phyloP scores from a whole-genome alignment of 1,140 invertebrate species.

The Drosophila santomea region DNA sequence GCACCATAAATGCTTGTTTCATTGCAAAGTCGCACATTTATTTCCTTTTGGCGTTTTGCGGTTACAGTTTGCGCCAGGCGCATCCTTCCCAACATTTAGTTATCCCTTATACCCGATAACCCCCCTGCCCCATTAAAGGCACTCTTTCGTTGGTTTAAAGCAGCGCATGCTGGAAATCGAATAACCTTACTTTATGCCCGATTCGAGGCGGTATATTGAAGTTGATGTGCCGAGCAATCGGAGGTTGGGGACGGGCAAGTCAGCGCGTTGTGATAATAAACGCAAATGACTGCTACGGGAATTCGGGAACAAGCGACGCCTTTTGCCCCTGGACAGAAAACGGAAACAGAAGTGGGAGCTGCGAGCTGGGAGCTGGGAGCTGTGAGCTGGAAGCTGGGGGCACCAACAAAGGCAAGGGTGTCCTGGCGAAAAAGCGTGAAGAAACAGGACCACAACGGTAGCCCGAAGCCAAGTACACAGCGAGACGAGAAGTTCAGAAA shows the following conservation, averaged over 20 bases:
- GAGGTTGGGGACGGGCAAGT: conserved; percentile 19
- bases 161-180: conserved; percentile 55
- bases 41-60: conserved; percentile 76
- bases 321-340: conserved; percentile 38
- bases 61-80: conserved; percentile 61
- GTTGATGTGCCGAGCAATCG: conserved; percentile 36
- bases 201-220: conserved; percentile 47
- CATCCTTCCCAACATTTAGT: conserved; percentile 4
- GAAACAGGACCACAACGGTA: conserved; percentile 21
- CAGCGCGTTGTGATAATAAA: conserved; percentile 75
- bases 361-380: background rate
- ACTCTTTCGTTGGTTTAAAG: conserved; percentile 50
- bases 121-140: conserved; percentile 47
- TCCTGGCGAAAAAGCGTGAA: background rate
- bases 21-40: conserved; percentile 83
- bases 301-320: conserved; percentile 59
- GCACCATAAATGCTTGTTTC: conserved; percentile 80
- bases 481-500: background rate
- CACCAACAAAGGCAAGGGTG: conserved; percentile 21
- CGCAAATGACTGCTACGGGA: conserved; percentile 78
- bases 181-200: conserved; percentile 58
- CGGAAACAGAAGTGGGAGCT: conserved; percentile 9
- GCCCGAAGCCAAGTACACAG: conserved; percentile 18
- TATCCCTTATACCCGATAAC: background rate
- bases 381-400: background rate